Percentiles rank a stretch among this genome's conserved stretches.
Evolutionary conservation across 2,888 invertebrate genomes (phyloP).

Genomic region (Euplexia lucipara): DNA sequence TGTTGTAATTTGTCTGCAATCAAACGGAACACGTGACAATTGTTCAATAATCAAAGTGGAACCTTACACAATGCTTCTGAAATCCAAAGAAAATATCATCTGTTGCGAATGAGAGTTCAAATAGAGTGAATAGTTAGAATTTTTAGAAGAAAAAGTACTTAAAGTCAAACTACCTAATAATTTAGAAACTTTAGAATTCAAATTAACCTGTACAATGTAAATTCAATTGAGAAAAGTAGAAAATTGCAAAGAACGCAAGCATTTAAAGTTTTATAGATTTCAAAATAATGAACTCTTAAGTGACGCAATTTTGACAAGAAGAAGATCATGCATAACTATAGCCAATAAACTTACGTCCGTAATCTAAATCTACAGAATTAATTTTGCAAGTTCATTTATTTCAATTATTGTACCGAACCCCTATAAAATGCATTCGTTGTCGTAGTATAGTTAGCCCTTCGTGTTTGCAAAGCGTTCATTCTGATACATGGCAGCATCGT

Average conservation of each 20-base stretch:
- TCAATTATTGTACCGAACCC: constrained; percentile 49
- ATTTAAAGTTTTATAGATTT: constrained; percentile 74
- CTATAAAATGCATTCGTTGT: constrained; percentile 63
- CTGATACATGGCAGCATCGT: constrained; percentile 76
- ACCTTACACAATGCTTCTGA: constrained; percentile 84
- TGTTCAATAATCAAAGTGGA: constrained; percentile 76
- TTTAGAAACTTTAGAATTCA: constrained; percentile 65
- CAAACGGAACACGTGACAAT: constrained; percentile 73
- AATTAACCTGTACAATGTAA: constrained; percentile 73
- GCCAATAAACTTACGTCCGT: constrained; percentile 73
- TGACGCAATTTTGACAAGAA: constrained; percentile 68
- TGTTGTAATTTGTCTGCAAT: constrained; percentile 62
- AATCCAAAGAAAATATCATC: constrained; percentile 83
- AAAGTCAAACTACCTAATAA: constrained; percentile 64
- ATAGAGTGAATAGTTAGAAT: constrained; percentile 81
- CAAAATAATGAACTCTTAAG: constrained; percentile 62
- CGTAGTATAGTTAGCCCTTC: constrained; percentile 60
- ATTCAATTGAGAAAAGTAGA: constrained; percentile 72
- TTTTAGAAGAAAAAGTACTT: constrained; percentile 68
- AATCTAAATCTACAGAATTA: constrained; percentile 70
- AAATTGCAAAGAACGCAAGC: constrained; percentile 83
- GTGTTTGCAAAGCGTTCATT: constrained; percentile 85
- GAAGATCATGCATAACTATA: constrained; percentile 78
- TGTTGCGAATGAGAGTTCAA: constrained; percentile 85
- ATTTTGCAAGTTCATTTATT: constrained; percentile 62